Conservation (phyloP, 35 echinoderm and acorn worm species). For the Hemicentrotus pulcherrimus region DNA sequence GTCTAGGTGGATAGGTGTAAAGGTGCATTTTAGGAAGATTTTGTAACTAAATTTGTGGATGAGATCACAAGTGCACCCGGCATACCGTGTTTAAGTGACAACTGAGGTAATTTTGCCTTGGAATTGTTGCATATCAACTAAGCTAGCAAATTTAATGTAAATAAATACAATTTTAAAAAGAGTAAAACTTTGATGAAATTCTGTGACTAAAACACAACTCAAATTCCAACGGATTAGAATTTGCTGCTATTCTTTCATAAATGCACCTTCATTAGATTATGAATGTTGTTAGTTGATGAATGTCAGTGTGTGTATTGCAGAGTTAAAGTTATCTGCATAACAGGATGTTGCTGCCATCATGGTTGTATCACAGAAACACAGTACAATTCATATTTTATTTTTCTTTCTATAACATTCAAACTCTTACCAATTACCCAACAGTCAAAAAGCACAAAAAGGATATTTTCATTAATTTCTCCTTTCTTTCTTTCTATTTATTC, state of each 20-base stretch:
- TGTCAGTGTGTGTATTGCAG: neutral
- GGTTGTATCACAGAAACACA: neutral
- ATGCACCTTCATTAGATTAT: neutral
- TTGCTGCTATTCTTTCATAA: neutral
- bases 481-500: too few species aligned
- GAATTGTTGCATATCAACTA: too few species aligned
- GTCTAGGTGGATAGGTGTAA: neutral
- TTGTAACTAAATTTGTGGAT: neutral
- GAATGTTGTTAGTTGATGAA: conserved; percentile 3
- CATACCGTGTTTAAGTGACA: neutral
- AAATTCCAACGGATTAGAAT: too few species aligned
- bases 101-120: too few species aligned
- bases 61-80: neutral
- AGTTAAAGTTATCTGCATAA: neutral
- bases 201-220: too few species aligned
- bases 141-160: too few species aligned
- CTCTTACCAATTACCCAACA: too few species aligned
- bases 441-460: too few species aligned
- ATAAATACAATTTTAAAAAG: too few species aligned
- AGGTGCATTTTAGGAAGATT: neutral
- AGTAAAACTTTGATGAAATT: too few species aligned
- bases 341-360: neutral
- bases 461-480: too few species aligned
- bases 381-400: neutral
- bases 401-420: too few species aligned